These are phyloP conservation scores for Strix uralensis DNA, from an alignment of 2,113 vertebrate genomes.

Conservation along the genomic window DNA sequence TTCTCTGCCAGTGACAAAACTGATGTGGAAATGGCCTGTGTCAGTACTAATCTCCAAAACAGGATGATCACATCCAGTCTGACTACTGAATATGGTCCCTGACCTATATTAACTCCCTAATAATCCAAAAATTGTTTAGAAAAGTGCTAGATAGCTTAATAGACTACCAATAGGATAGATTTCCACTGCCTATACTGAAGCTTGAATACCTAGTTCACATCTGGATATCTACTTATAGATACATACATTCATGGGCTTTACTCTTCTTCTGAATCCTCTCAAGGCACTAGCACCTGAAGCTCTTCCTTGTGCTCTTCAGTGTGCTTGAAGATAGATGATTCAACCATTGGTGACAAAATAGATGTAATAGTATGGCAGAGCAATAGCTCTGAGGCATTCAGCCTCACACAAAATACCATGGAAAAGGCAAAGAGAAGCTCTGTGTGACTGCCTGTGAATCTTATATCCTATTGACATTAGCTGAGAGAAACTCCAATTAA, in stretches of 20 bases:
- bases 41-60: neutral
- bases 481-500: neutral
- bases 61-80: neutral
- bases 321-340: neutral
- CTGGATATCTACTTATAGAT: neutral
- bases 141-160: neutral
- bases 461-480: neutral
- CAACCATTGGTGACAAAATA: neutral
- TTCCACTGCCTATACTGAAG: neutral
- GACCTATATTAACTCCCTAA: neutral
- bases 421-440: neutral
- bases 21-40: neutral
- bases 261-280: neutral
- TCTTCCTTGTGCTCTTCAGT: neutral
- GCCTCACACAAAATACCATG: neutral
- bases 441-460: neutral
- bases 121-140: neutral
- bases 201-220: neutral
- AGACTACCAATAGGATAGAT: neutral
- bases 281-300: neutral
- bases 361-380: neutral
- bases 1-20: neutral
- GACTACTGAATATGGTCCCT: neutral
- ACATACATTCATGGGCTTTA: neutral
- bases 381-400: neutral